Conservation (phyloP, 92 coral and sea anemone genomes). For the Anthopleura xanthogrammica region DNA sequence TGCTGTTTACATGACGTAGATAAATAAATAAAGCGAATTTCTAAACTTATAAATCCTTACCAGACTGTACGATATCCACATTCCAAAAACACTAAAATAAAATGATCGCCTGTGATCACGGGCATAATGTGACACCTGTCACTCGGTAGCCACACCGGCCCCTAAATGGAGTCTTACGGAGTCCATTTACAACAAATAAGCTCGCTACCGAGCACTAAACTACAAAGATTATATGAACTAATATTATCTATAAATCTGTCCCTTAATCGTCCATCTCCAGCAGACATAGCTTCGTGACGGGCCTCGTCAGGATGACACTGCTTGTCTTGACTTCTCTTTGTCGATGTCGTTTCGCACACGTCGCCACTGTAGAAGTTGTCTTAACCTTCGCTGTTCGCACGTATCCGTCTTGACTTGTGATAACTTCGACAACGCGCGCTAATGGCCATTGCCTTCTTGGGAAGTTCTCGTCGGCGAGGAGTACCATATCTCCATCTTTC, state of each 20-base stretch:
- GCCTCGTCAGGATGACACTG: neutral
- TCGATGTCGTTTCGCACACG: neutral
- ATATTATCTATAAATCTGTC: neutral
- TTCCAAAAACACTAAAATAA: too few species aligned
- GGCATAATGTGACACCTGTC: too few species aligned
- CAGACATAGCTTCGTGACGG: neutral
- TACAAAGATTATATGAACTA: neutral
- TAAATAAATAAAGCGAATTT: too few species aligned
- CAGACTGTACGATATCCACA: too few species aligned
- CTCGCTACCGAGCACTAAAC: neutral
- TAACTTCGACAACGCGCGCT: neutral
- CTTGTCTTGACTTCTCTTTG: neutral
- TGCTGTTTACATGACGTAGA: too few species aligned
- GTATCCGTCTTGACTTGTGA: neutral
- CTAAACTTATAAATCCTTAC: too few species aligned
- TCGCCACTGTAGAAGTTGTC: neutral
- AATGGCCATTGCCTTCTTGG: neutral
- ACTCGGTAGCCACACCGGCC: conserved; percentile 4
- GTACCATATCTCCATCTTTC: conserved; percentile 13
- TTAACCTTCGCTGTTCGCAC: conserved; percentile 8
- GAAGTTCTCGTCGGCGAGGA: neutral
- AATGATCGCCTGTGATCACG: too few species aligned
- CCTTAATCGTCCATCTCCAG: neutral
- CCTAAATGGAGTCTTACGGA: neutral
- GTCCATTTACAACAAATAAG: neutral